These are phyloP conservation scores for Thaumetopoea pityocampa DNA, from an alignment of 1,140 invertebrate species.

Conservation along the genomic window DNA sequence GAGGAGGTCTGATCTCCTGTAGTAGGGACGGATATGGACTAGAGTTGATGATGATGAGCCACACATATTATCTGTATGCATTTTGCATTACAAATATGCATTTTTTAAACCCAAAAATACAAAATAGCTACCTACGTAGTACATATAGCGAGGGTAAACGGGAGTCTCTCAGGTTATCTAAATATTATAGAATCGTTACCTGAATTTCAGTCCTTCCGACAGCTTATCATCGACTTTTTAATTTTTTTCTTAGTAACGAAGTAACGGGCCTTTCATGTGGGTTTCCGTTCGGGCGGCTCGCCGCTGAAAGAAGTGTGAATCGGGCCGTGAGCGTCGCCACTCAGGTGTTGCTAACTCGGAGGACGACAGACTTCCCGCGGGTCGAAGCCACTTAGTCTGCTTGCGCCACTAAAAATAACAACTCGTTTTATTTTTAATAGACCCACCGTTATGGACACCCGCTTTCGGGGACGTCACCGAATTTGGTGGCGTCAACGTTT, in stretches of 20 bases:
- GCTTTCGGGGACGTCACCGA: slow-evolving; percentile 13
- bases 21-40: no score
- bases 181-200: slow-evolving; percentile 15
- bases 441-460: slow-evolving; percentile 24
- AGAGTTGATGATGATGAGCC: no score
- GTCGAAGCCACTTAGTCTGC: slow-evolving; percentile 55
- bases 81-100: no score
- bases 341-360: slow-evolving; percentile 60
- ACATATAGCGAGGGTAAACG: no score
- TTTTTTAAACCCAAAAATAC: no score
- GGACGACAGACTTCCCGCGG: slow-evolving; percentile 42
- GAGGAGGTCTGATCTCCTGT: no score
- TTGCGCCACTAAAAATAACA: slow-evolving; percentile 58
- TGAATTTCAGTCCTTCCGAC: slow-evolving; percentile 24
- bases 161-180: slow-evolving; percentile 7
- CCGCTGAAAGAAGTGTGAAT: slow-evolving; percentile 66
- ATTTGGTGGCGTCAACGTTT: no score
- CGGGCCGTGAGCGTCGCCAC: slow-evolving; percentile 53
- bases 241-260: slow-evolving; percentile 58
- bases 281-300: slow-evolving; percentile 63
- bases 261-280: slow-evolving; percentile 68
- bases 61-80: no score
- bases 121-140: no score
- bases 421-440: slow-evolving; percentile 52
- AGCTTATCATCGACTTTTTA: slow-evolving; percentile 36